Percentiles rank a stretch among this genome's conserved stretches.
phyloP scores from a whole-genome alignment of 2,888 invertebrate species.

The Cantharis rustica region DNA sequence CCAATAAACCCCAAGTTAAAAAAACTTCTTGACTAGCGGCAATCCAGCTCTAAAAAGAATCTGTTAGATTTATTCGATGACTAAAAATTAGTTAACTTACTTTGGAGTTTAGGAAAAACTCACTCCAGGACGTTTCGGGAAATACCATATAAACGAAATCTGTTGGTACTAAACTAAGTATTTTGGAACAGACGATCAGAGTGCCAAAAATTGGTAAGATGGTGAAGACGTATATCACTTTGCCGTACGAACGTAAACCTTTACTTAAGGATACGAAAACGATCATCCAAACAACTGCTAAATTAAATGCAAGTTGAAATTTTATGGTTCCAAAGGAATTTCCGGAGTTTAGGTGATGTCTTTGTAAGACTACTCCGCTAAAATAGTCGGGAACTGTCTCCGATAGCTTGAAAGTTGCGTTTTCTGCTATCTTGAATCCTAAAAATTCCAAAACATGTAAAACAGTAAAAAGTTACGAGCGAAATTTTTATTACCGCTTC shows the following conservation, averaged over 20 bases:
- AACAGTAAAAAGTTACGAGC: background rate
- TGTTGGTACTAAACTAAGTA: conserved; percentile 73
- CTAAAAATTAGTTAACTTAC: conserved; percentile 55
- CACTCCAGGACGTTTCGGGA: conserved; percentile 79
- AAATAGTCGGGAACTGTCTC: conserved; percentile 86
- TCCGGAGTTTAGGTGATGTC: conserved; percentile 55
- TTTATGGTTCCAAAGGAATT: conserved; percentile 67
- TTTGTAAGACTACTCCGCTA: conserved; percentile 80
- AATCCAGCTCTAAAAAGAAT: conserved; percentile 75
- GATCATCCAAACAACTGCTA: conserved; percentile 89
- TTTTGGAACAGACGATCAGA: conserved; percentile 73
- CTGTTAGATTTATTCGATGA: background rate
- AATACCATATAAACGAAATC: conserved; percentile 72
- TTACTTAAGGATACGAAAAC: conserved; percentile 87
- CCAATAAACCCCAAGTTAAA: conserved; percentile 85
- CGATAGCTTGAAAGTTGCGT: conserved; percentile 62
- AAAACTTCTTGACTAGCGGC: conserved; percentile 89
- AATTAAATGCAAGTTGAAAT: conserved; percentile 88
- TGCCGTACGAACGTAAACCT: conserved; percentile 83
- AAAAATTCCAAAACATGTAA: conserved; percentile 30
- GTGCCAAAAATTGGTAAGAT: conserved; percentile 78
- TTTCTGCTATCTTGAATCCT: conserved; percentile 44
- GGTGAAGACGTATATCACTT: conserved; percentile 80
- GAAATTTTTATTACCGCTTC: conserved; percentile 63
- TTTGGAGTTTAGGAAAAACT: conserved; percentile 83